Evolutionary conservation across 2,113 vertebrate species (phyloP).

Genomic region (Ctenodactylus gundi): DNA sequence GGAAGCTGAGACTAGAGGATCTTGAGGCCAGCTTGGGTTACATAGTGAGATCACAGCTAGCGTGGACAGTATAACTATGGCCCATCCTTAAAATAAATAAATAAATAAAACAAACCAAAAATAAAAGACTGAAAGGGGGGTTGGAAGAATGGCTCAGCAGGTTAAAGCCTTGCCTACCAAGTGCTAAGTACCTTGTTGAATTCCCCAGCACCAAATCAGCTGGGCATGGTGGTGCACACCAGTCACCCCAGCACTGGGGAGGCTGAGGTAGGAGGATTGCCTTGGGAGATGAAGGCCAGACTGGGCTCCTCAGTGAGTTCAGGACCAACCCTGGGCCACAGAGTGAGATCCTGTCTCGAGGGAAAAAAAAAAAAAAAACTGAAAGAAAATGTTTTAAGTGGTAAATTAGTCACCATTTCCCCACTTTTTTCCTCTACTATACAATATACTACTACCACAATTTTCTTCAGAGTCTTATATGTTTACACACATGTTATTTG

Average conservation of each 20-base stretch:
- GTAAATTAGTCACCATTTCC: background rate
- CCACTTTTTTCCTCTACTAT: background rate
- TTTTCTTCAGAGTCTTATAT: constrained; percentile 31
- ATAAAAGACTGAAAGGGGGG: too few species aligned
- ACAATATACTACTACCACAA: background rate
- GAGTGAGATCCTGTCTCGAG: background rate
- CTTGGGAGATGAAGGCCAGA: background rate
- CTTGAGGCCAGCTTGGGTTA: background rate
- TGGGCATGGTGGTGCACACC: background rate
- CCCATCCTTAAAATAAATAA: too few species aligned
- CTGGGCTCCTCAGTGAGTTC: background rate
- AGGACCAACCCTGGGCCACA: background rate
- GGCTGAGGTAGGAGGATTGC: background rate
- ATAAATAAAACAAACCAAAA: too few species aligned
- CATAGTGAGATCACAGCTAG: too few species aligned
- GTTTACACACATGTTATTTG: constrained; percentile 12
- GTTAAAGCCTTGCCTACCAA: too few species aligned
- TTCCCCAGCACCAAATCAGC: too few species aligned
- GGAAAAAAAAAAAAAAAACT: too few species aligned
- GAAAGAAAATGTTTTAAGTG: background rate
- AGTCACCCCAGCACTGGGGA: background rate
- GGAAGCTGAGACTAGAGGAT: background rate
- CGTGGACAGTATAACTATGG: too few species aligned
- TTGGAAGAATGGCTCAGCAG: too few species aligned
- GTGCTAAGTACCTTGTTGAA: too few species aligned